These are phyloP conservation scores for Pristionchus arcanus DNA, from an alignment of 2,888 invertebrate genomes.

Conservation along the genomic window DNA sequence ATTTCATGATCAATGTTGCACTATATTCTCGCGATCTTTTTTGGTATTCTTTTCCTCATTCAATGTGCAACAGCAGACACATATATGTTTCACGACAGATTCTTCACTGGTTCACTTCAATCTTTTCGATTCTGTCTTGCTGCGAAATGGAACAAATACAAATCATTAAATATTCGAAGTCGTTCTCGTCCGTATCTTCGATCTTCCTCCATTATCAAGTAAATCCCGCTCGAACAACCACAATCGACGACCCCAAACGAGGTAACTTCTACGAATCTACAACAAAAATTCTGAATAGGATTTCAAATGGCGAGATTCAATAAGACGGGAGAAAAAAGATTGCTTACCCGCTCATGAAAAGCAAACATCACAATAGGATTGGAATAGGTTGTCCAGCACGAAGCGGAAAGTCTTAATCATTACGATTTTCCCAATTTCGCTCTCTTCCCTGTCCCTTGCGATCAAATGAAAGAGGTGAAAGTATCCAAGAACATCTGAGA, in stretches of 20 bases:
- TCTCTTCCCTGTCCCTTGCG: too few relatives aligned
- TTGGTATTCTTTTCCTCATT: too few relatives aligned
- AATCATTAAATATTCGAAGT: neutral
- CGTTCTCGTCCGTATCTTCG: neutral
- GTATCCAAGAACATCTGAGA: too few relatives aligned
- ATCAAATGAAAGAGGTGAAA: too few relatives aligned
- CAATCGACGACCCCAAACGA: neutral
- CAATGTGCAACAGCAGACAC: too few relatives aligned
- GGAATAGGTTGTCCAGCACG: constrained; percentile 1
- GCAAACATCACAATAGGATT: constrained; percentile 35
- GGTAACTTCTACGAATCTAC: constrained; percentile 2
- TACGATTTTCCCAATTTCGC: too few relatives aligned
- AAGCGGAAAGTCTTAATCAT: neutral
- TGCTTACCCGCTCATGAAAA: constrained; percentile 1
- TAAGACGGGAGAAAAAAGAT: neutral
- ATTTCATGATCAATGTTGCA: too few relatives aligned
- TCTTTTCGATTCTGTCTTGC: neutral
- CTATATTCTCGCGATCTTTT: too few relatives aligned
- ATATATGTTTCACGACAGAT: too few relatives aligned
- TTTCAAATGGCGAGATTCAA: neutral
- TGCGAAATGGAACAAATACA: neutral
- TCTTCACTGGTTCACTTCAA: too few relatives aligned
- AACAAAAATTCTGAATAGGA: neutral
- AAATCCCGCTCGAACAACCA: neutral
- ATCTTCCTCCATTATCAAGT: neutral